Percentiles rank a stretch among this genome's conserved stretches.
Evolutionary conservation across 2,797 vertebrate genomes (phyloP).

Genomic region (Dendrocincla fuliginosa): DNA sequence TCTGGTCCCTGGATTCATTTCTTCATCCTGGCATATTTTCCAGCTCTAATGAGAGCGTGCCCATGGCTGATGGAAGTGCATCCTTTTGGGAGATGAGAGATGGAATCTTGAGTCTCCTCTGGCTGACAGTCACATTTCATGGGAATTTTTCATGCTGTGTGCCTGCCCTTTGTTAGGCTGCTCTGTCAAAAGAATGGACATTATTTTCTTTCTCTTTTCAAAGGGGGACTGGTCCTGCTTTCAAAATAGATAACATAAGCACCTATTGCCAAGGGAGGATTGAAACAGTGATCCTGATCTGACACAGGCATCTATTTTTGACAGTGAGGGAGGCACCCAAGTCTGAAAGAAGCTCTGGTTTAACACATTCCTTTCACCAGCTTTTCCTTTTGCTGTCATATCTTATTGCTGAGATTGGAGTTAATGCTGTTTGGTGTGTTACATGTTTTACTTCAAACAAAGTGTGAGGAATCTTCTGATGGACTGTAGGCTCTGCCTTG

Average conservation of each 20-base stretch:
- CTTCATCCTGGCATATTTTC: background rate
- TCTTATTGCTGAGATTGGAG: background rate
- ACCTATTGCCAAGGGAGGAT: constrained; percentile 10
- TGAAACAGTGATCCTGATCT: constrained; percentile 20
- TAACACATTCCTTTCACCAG: constrained; percentile 30
- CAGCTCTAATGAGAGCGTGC: background rate
- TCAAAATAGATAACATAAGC: background rate
- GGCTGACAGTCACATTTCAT: background rate
- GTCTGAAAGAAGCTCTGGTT: constrained; percentile 16
- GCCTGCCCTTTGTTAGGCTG: background rate
- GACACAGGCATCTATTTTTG: constrained; percentile 51
- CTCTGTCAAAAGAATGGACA: background rate
- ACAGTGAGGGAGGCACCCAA: background rate
- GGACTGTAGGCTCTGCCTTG: background rate
- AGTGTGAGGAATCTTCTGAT: background rate
- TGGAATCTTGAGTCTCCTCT: background rate
- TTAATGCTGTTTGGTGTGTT: background rate
- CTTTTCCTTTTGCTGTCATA: background rate
- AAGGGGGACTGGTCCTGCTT: background rate
- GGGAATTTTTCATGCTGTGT: background rate
- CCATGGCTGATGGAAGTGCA: background rate
- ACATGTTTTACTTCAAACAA: background rate
- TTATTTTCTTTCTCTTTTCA: background rate
- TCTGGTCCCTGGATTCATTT: background rate
- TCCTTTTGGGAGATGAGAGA: background rate